Evolutionary conservation across 2,113 vertebrate species (phyloP).

Genomic region (Macroglossus sobrinus): DNA sequence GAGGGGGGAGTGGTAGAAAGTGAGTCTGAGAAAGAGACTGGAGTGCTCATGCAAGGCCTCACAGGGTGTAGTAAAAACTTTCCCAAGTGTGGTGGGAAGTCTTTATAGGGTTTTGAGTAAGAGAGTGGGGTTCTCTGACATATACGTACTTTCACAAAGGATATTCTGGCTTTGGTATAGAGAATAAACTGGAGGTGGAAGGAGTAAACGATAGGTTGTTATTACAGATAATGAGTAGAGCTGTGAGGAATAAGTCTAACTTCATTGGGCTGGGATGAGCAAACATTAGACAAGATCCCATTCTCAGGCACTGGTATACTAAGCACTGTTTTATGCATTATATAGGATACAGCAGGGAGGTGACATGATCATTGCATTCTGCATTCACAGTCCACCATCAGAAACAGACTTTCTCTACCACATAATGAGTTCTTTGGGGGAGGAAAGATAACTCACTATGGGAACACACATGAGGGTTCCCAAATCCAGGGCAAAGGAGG

Average conservation of each 20-base stretch:
- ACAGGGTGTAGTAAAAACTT: fast-evolving
- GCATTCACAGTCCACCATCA: not conserved
- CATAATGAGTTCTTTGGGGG: not conserved
- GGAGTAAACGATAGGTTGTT: not conserved
- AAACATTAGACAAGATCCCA: not conserved
- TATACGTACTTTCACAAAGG: not conserved
- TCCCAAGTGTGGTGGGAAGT: not conserved
- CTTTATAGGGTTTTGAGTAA: not conserved
- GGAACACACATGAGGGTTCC: not conserved
- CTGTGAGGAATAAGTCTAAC: not conserved
- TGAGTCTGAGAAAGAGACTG: not conserved
- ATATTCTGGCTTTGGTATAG: not conserved
- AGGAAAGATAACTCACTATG: not conserved
- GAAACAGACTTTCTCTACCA: not conserved
- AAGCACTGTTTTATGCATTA: not conserved
- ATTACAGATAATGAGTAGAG: not conserved
- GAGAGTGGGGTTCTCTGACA: not conserved
- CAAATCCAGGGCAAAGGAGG: not conserved
- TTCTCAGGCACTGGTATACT: not conserved
- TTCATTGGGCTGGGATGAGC: not conserved
- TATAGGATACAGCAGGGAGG: not conserved
- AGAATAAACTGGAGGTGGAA: not conserved
- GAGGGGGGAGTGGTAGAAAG: no score
- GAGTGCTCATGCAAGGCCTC: not conserved
- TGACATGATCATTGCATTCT: not conserved